Evolutionary conservation across 2,113 vertebrate species (phyloP), one percentile per base, ranked within the genome.

Genomic region (Upupa epops): DNA sequence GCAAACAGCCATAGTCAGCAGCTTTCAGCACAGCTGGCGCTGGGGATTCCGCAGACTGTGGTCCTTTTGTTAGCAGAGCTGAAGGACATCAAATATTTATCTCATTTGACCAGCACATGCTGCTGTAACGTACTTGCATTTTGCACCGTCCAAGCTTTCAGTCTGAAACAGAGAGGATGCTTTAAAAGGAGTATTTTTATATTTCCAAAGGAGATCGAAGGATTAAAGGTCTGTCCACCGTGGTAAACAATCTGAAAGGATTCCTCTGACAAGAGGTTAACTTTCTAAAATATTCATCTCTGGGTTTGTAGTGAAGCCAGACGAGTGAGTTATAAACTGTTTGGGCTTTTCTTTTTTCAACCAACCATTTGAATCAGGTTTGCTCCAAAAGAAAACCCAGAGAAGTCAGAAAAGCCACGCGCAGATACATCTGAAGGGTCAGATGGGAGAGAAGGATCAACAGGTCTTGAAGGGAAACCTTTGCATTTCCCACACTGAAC

Each of bases 61-160:
- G 66, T 25, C 60, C 74, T 94, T 93, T 95, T 93, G 89, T 95
- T 89, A 90, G 59, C 48, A 73, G 63, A 32, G 54, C 73, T 65
- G 73, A 81, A 83, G 70, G 73, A 90, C 25, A 17, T 90, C 46
- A 92, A 92, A 76, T 69, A 93, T 81, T 88, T 75, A 5, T 17
- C 83, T 91, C 90, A 82, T 81, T 93, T 90, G 80, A 94, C 76
- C 5, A 79, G 66, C 83, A 90, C 66, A 76, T 79, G 74, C 51
- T 84, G 74, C 86, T 75, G 11, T 31, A 24, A 36, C 1, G 0
- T 22, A 6, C 61, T 89, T 34, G 11, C 2, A 48, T 70, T 72
- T 84, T 66, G 36, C 3, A 6, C 51, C 48, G 56, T 16, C 70
- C 78, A 68, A 78, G 49, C 22, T 83, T 86, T 72, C 73, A 24